Evolutionary conservation across 2,797 vertebrate genomes (phyloP).

Genomic region (Gadopsis marmoratus): DNA sequence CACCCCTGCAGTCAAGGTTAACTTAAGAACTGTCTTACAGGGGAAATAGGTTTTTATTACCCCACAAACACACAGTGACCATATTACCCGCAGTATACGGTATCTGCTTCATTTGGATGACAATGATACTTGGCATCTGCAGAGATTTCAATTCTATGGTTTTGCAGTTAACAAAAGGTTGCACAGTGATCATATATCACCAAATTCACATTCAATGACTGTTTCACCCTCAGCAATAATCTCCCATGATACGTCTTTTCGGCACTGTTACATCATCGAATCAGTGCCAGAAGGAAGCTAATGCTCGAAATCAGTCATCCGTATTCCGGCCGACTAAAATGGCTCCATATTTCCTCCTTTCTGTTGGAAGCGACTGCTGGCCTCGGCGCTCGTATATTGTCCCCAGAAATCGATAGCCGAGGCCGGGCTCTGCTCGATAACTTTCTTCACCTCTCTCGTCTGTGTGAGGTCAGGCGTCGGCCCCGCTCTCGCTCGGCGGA

Average conservation of each 20-base stretch:
- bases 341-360: constrained; percentile 32
- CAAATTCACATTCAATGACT: background rate
- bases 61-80: background rate
- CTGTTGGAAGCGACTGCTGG: background rate
- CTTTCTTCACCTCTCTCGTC: constrained; percentile 11
- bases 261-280: constrained; percentile 16
- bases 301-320: constrained; percentile 25
- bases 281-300: background rate
- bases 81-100: background rate
- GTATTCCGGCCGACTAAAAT: constrained; percentile 13
- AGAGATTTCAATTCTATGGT: background rate
- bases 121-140: background rate
- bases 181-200: background rate
- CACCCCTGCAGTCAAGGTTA: background rate
- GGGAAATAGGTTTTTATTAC: background rate
- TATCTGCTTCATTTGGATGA: background rate
- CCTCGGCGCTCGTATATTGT: constrained; percentile 15
- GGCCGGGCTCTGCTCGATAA: background rate
- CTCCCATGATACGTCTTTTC: background rate
- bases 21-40: background rate
- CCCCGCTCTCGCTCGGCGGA: constrained; percentile 5
- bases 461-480: constrained; percentile 50
- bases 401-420: constrained; percentile 49
- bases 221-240: constrained; percentile 1
- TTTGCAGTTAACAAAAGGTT: background rate